phyloP scores from a whole-genome alignment of 2,888 invertebrate species.

The Caenorhabditis uteleia region DNA sequence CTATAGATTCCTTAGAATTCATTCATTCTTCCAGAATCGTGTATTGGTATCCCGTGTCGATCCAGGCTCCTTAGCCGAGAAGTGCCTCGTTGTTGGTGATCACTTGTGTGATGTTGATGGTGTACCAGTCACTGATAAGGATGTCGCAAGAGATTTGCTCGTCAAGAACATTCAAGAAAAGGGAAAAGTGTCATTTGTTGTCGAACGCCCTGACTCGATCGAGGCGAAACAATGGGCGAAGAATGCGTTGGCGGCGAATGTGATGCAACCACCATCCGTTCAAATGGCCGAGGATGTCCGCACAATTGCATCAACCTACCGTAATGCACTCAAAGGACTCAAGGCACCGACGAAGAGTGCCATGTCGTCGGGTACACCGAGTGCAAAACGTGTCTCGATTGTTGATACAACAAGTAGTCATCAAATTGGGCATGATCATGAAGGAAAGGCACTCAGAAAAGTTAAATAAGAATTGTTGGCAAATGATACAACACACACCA shows the following conservation, averaged over 20 bases:
- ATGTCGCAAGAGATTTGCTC: conserved; percentile 39
- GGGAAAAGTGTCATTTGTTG: conserved; percentile 41
- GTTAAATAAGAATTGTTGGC: conserved; percentile 28
- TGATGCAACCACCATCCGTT: conserved; percentile 44
- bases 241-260: no score
- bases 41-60: conserved; percentile 58
- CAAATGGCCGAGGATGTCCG: conserved; percentile 49
- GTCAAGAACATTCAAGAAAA: conserved; percentile 42
- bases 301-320: conserved; percentile 27
- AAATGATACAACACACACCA: no score
- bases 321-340: conserved; percentile 11
- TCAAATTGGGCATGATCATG: conserved; percentile 45
- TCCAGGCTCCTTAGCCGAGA: conserved; percentile 50
- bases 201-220: conserved; percentile 48
- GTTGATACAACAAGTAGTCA: conserved; percentile 15
- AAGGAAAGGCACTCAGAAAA: conserved; percentile 44
- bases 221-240: conserved; percentile 52
- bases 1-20: no score
- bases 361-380: conserved; percentile 12
- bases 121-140: conserved; percentile 43
- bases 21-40: conserved; percentile 60
- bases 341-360: conserved; percentile 28
- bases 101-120: conserved; percentile 44
- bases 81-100: conserved; percentile 39
- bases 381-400: conserved; percentile 17